phyloP scores from a whole-genome alignment of 2,113 vertebrate genomes.

The Amphiprion ocellaris region DNA sequence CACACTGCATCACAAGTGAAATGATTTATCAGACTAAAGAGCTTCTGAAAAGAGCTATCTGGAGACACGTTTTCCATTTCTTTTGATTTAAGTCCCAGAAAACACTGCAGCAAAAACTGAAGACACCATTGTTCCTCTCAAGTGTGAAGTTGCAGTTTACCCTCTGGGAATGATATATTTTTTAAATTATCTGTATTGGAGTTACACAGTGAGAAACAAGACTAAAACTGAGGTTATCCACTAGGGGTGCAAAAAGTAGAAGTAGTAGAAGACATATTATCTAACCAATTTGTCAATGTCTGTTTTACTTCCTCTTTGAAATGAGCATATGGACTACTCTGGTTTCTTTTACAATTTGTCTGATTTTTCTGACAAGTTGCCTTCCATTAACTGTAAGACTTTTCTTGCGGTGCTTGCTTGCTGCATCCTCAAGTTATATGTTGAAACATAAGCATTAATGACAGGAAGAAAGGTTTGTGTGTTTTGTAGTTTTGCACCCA shows the following conservation, averaged over 20 bases:
- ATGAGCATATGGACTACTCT: neutral
- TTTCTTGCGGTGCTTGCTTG: neutral
- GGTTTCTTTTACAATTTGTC: neutral
- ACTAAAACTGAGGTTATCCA: no score
- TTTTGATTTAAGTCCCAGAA: neutral
- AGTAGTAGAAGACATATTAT: no score
- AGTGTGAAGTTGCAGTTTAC: no score
- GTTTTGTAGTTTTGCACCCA: no score
- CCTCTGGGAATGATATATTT: no score
- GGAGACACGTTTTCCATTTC: no score
- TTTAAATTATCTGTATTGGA: no score
- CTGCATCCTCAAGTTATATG: neutral
- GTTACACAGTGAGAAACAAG: no score
- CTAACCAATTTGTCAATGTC: no score
- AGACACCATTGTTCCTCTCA: neutral
- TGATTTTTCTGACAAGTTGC: neutral
- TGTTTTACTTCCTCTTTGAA: no score
- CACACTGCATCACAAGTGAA: conserved; percentile 39
- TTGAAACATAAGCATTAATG: neutral
- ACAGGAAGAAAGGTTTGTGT: neutral
- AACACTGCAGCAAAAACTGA: neutral
- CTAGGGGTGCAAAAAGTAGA: no score
- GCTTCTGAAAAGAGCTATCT: neutral
- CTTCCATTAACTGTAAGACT: neutral
- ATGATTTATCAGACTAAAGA: neutral